Percentiles rank a stretch among this genome's conserved stretches.
These are phyloP conservation scores for Pelusios castaneus DNA, from an alignment of 2,113 vertebrate species.

Conservation along the genomic window DNA sequence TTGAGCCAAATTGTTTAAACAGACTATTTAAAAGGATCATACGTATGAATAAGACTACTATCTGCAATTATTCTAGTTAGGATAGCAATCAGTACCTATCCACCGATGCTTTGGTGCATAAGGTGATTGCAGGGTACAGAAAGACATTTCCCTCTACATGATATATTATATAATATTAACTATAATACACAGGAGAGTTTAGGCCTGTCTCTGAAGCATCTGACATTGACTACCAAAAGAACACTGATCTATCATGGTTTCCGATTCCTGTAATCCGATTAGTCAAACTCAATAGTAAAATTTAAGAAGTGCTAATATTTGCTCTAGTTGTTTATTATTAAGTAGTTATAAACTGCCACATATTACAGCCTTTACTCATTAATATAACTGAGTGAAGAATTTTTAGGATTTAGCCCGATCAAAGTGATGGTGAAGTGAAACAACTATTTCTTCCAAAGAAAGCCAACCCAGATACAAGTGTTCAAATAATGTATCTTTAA, in stretches of 20 bases:
- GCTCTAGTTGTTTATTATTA: not conserved
- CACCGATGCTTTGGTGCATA: not conserved
- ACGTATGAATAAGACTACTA: not conserved
- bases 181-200: not conserved
- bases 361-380: not conserved
- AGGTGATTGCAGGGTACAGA: not conserved
- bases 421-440: not conserved
- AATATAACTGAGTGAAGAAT: not conserved
- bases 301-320: not conserved
- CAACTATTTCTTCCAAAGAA: not conserved
- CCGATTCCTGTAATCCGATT: not conserved
- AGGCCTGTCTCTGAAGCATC: not conserved
- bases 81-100: not conserved
- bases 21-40: not conserved
- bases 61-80: not conserved
- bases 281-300: fast-evolving
- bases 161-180: not conserved
- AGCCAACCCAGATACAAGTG: not conserved
- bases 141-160: not conserved
- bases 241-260: fast-evolving
- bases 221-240: not conserved
- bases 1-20: not conserved
- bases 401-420: not conserved
- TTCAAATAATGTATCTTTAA: not conserved
- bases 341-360: not conserved